Base-by-base conservation (phyloP, 2,113 vertebrate genomes). In the Pseudorectes ferrugineus region DNA sequence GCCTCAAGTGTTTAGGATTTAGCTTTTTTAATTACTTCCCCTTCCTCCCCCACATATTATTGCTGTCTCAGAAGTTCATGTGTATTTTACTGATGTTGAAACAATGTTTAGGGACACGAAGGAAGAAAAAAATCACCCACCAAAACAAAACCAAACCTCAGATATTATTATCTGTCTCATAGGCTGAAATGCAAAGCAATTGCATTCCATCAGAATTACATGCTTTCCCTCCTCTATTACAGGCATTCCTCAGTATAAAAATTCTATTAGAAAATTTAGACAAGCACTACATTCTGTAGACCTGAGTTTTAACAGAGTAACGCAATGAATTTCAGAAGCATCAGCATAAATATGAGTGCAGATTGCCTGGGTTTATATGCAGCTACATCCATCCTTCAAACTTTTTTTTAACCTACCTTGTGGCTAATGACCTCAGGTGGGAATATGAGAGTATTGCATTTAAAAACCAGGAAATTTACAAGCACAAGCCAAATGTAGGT, bases 371-470 rank as follows among this genome's bases (percentile, higher is more conserved):
- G 67, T 91, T 91, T 93, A 71, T 93, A 61, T 76, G 94, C 96
- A 97, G 93, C 92, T 97, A 96, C 89, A 97, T 91, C 84, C 87
- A 94, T 95, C 24, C 72, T 87, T 95, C 96, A 97, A 93, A 96
- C 66, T 92, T 97, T 97, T 97, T 89, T 92, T 95, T 97, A 98
- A 97, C 98, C 98, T 97, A 72, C 90, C 95, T 96, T 51, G 96
- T 92, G 91, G 96, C 97, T 98, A 98, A 98, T 97, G 97, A 97
- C 98, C 98, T 97, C 98, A 97, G 97, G 96, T 97, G 98, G 98
- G 97, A 97, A 97, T 97, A 96, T 49, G 72, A 88, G 91, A 92
- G 94, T 71, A 45, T 86, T 74, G 83, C 80, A 73, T 96, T 97
- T 93, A 70, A 88, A 96, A 97, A 92, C 45, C 57, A 54, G 72